phyloP scores from a whole-genome alignment of 2,888 invertebrate genomes.

The Andrena trimmerana region DNA sequence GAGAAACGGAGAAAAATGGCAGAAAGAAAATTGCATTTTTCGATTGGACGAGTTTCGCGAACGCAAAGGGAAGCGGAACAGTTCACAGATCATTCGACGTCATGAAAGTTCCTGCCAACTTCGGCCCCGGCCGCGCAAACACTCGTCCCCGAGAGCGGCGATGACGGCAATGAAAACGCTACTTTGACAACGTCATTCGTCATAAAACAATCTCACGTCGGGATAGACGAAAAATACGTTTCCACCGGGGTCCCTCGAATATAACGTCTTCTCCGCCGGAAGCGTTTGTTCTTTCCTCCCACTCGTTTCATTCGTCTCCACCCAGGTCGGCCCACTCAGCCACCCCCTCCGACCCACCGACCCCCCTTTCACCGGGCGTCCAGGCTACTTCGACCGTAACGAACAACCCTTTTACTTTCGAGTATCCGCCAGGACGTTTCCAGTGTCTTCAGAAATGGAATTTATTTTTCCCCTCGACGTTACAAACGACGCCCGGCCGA shows the following conservation, averaged over 20 bases:
- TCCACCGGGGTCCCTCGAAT: conserved; percentile 45
- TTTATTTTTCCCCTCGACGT: conserved; percentile 74
- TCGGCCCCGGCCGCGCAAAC: conserved; percentile 5
- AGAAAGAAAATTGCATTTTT: background rate
- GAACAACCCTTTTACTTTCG: conserved; percentile 70
- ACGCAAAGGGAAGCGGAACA: background rate
- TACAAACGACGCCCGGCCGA: conserved; percentile 62
- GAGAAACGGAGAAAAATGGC: background rate
- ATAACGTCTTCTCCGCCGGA: conserved; percentile 56
- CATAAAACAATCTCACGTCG: conserved; percentile 63
- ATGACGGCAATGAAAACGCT: conserved; percentile 58
- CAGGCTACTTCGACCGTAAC: conserved; percentile 53
- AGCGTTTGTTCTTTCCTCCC: conserved; percentile 60
- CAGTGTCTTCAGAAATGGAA: conserved; percentile 66
- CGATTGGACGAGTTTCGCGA: background rate
- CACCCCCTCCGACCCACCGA: background rate
- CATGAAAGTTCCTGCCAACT: background rate
- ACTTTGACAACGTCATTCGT: conserved; percentile 62
- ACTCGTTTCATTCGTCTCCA: conserved; percentile 27
- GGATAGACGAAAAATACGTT: conserved; percentile 37
- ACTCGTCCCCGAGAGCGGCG: background rate
- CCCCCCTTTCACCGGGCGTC: conserved; percentile 4
- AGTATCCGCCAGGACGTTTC: conserved; percentile 61
- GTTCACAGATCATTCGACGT: background rate
- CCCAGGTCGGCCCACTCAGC: conserved; percentile 7